A percentile compares a stretch with the other conserved stretches of the same genome.
phyloP scores from a whole-genome alignment of 2,888 invertebrate species.

The Sminthurinus aureus region DNA sequence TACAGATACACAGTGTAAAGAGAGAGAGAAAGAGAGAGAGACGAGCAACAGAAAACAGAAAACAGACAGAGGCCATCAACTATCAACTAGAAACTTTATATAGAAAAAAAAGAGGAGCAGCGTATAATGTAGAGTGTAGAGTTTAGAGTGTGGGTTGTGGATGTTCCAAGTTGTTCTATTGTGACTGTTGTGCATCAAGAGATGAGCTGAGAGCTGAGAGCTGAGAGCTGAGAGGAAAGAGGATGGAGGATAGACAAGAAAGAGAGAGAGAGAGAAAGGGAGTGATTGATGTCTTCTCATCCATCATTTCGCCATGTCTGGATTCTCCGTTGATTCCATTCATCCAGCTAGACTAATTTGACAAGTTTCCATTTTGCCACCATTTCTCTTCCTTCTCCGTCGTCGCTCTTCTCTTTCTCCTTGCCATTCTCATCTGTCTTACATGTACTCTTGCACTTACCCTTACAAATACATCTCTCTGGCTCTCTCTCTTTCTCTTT shows the following conservation, averaged over 20 bases:
- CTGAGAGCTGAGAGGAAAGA: not conserved
- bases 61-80: not conserved
- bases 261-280: conserved; percentile 1
- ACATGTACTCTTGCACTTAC: not conserved
- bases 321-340: conserved; percentile 41
- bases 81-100: not conserved
- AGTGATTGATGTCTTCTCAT: conserved; percentile 48
- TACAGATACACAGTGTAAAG: not conserved
- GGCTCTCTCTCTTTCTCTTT: conserved; percentile 6
- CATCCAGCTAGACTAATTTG: conserved; percentile 42
- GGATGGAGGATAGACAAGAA: not conserved
- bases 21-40: not conserved
- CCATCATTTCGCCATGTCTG: conserved; percentile 42
- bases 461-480: not conserved
- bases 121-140: not conserved
- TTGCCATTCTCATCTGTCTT: conserved; percentile 18
- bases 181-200: not conserved
- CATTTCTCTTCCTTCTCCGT: conserved; percentile 18
- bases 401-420: not conserved
- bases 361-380: conserved; percentile 42
- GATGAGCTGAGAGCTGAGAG: not conserved
- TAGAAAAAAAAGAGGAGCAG: too few species aligned
- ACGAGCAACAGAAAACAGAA: not conserved
- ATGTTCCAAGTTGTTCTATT: not conserved
- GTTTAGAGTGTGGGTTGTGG: not conserved